A percentile compares a stretch with the other conserved stretches of the same genome.
Conservation (phyloP, 2,888 invertebrate species). For the Cataglyphis cursor region DNA sequence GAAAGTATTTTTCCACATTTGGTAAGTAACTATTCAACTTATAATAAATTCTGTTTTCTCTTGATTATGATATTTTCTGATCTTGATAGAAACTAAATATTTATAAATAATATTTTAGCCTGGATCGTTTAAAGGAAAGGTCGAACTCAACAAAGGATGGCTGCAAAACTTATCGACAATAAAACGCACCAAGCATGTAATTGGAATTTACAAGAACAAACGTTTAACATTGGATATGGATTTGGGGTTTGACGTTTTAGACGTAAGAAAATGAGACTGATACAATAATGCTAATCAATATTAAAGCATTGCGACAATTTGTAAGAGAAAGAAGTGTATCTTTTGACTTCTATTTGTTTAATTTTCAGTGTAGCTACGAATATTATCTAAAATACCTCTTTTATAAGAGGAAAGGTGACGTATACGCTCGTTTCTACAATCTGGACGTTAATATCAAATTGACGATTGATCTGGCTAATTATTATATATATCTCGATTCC, state of each 20-base stretch:
- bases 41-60: not conserved
- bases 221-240: slow-evolving; percentile 65
- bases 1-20: slow-evolving; percentile 59
- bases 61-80: not conserved
- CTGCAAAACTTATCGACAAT: slow-evolving; percentile 76
- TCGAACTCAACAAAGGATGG: slow-evolving; percentile 74
- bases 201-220: slow-evolving; percentile 65
- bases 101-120: slow-evolving; percentile 62
- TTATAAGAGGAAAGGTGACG: slow-evolving; percentile 67
- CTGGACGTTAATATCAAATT: slow-evolving; percentile 60
- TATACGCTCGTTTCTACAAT: slow-evolving; percentile 65
- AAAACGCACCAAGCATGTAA: slow-evolving; percentile 70
- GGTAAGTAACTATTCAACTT: slow-evolving; percentile 61
- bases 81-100: not conserved
- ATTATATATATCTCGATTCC: slow-evolving; percentile 62
- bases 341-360: not conserved
- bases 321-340: not conserved
- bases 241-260: slow-evolving; percentile 74
- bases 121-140: slow-evolving; percentile 65
- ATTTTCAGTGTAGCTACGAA: slow-evolving; percentile 72
- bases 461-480: slow-evolving; percentile 58
- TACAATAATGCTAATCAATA: not conserved
- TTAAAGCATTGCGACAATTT: not conserved
- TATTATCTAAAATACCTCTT: slow-evolving; percentile 72
- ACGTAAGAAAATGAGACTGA: slow-evolving; percentile 70